A percentile compares a stretch with the other conserved stretches of the same genome.
These are phyloP conservation scores for Nymphicus hollandicus DNA, from an alignment of 2,113 vertebrate species.

Conservation along the genomic window DNA sequence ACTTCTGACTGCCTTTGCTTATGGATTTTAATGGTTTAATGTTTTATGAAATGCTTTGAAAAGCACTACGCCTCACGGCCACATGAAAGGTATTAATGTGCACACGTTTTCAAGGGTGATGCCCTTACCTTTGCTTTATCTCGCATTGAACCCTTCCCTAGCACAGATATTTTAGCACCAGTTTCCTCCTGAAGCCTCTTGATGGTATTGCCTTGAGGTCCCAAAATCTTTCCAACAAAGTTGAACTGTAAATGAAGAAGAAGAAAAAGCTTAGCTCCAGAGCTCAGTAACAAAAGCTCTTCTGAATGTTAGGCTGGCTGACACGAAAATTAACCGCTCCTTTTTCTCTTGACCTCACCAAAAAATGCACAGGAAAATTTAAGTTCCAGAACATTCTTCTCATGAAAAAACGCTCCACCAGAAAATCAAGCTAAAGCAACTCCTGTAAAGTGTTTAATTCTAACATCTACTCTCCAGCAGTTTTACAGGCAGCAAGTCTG, in stretches of 20 bases:
- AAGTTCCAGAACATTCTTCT: not conserved
- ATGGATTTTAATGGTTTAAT: not conserved
- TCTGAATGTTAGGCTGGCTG: not conserved
- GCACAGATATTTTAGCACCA: slow-evolving; percentile 90
- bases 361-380: not conserved
- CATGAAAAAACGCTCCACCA: not conserved
- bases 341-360: not conserved
- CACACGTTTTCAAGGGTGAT: not conserved
- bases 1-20: not conserved
- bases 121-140: slow-evolving; percentile 90
- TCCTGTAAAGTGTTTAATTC: not conserved
- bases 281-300: not conserved
- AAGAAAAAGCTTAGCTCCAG: not conserved
- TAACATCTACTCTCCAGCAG: not conserved
- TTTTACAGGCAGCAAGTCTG: not conserved
- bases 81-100: fast-evolving
- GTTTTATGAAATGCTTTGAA: not conserved
- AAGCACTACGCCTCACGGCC: not conserved
- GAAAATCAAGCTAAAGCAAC: not conserved
- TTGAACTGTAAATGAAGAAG: slow-evolving; percentile 83
- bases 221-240: slow-evolving; percentile 97
- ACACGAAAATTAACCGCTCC: not conserved
- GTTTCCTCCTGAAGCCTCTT: slow-evolving; percentile 84
- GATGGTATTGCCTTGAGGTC: slow-evolving; percentile 97
- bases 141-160: slow-evolving; percentile 96